These are phyloP conservation scores for Zaprionus africanus DNA, from an alignment of 1,140 invertebrate genomes.

Conservation along the genomic window DNA sequence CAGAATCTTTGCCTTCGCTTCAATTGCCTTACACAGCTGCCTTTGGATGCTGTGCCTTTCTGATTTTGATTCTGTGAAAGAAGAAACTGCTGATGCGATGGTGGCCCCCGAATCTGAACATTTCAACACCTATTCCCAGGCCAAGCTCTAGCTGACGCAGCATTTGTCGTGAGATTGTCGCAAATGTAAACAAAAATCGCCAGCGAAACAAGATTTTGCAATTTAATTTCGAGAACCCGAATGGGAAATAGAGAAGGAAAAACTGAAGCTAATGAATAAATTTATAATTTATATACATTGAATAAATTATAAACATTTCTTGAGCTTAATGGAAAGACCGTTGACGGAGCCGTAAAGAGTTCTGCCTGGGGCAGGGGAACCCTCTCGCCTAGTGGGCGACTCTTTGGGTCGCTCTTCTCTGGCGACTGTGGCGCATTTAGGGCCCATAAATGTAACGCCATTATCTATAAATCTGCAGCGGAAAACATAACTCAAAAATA, in stretches of 20 bases:
- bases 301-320: neutral
- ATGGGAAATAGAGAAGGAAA: neutral
- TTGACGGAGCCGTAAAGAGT: neutral
- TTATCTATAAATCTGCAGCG: conserved; percentile 78
- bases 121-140: conserved; percentile 62
- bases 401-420: neutral
- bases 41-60: conserved; percentile 45
- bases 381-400: conserved; percentile 1
- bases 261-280: neutral
- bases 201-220: conserved; percentile 46
- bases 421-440: conserved; percentile 52
- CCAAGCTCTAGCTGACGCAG: conserved; percentile 55
- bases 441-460: conserved; percentile 77
- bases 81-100: conserved; percentile 65
- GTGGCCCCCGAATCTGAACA: conserved; percentile 32
- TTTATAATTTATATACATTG: neutral
- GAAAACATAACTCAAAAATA: conserved; percentile 82
- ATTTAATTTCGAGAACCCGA: conserved; percentile 28
- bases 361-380: neutral
- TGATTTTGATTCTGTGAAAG: conserved; percentile 64
- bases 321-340: neutral
- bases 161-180: conserved; percentile 54
- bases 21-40: conserved; percentile 40
- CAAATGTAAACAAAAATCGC: conserved; percentile 42
- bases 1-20: conserved; percentile 34